Base-by-base conservation (phyloP, 2,888 invertebrate genomes). In the Campoletis raptor region DNA sequence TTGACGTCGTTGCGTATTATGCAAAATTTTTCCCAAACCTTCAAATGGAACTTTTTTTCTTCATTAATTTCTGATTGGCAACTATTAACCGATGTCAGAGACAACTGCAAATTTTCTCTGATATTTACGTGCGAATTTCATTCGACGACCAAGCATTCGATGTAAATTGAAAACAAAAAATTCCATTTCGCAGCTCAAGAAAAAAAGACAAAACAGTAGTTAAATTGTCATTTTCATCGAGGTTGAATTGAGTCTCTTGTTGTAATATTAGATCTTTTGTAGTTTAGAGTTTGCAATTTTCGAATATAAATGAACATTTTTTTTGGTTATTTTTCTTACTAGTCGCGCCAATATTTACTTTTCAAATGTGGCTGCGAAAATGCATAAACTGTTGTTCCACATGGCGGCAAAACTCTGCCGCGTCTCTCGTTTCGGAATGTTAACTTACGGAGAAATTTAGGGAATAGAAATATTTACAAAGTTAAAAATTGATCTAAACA, bases 101-200 rank as follows among this genome's bases (percentile, higher is more conserved):
- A 64, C 6, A 15, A 2, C 12, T 21, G 15, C 36, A 15, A 48
- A 36, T 9, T 30, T 36, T 21, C 18, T 57, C 36, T 10, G 37
- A 52, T 48, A 52, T 37, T 52, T 21, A 57, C 57, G 21, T 5
- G 10, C 8, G 66, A 69, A 45, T 69, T 10, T 69, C 21, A 0
- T 15, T 69, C 30, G 24, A 36, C n/a, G 30, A 45, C 40, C 45
- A 15, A 77, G 24, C 40, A 54, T 61, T 81, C 30, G 73, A 52
- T 54, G 73, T 66, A 24, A 52, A 40, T 73, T 21, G 48, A 54
- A 67, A 54, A 64, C 69, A 10, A 54, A 48, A 30, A 72, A 76
- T 73, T 74, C 69, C 76, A 73, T 80, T 80, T 42, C 45, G 42
- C 52, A 42, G 74, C 69, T 80, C 80, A 70, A 67, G 21, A 64